phyloP scores from a whole-genome alignment of 2,888 invertebrate genomes.

The Himalopsyche anomala region DNA sequence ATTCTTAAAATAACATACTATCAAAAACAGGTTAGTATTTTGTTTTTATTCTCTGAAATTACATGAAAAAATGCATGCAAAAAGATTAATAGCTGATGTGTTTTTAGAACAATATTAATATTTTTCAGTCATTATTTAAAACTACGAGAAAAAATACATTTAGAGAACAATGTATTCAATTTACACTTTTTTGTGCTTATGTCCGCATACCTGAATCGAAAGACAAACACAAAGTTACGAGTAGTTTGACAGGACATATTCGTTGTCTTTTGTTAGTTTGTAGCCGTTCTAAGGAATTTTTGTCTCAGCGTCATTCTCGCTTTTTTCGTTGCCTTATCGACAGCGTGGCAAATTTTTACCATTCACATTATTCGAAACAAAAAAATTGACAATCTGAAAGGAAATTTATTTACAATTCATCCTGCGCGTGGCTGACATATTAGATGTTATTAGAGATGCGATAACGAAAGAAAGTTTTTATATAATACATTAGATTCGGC shows the following conservation, averaged over 20 bases:
- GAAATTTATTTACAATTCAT: slow-evolving; percentile 5
- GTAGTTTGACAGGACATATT: slow-evolving; percentile 10
- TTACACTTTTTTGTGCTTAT: not conserved
- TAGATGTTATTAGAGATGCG: not conserved
- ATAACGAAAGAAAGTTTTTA: not conserved
- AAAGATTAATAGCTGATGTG: not conserved
- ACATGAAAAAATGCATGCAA: no score
- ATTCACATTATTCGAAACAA: slow-evolving; percentile 10
- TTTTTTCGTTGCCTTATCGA: not conserved
- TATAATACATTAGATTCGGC: no score
- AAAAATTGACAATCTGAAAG: not conserved
- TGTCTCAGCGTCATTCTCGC: not conserved
- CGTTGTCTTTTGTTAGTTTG: slow-evolving; percentile 4
- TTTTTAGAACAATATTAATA: not conserved
- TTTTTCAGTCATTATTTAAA: not conserved
- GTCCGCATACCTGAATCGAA: slow-evolving; percentile 20
- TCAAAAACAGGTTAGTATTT: no score
- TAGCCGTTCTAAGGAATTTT: not conserved
- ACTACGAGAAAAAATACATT: not conserved
- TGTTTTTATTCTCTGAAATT: no score
- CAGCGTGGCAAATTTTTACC: slow-evolving; percentile 19
- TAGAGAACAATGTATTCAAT: not conserved
- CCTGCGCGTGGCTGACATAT: slow-evolving; percentile 1
- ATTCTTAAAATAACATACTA: no score
- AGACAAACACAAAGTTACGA: slow-evolving; percentile 10